These are phyloP conservation scores for Camarhynchus parvulus DNA, from an alignment of 2,113 vertebrate genomes.

Conservation along the genomic window DNA sequence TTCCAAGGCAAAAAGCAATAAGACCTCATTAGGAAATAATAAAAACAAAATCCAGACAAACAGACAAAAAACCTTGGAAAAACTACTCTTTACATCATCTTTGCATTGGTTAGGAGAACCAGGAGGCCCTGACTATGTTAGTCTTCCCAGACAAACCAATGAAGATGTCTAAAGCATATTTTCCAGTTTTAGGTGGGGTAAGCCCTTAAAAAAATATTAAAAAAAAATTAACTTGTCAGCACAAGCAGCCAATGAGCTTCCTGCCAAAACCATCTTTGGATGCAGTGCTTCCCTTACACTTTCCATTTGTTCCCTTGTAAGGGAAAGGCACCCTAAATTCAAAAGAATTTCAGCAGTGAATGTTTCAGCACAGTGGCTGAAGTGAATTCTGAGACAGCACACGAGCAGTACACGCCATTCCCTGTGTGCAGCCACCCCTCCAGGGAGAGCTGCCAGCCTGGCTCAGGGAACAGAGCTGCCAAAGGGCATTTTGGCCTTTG, in stretches of 20 bases:
- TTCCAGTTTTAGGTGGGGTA: background rate
- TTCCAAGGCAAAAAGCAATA: background rate
- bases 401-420: background rate
- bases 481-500: background rate
- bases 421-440: background rate
- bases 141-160: background rate
- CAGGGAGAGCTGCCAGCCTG: background rate
- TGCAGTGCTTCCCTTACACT: background rate
- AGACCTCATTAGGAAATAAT: background rate
- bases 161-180: background rate
- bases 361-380: background rate
- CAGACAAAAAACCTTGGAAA: background rate
- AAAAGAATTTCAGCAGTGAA: background rate
- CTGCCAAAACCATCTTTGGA: background rate
- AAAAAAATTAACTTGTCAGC: background rate
- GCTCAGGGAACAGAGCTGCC: background rate
- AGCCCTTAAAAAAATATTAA: background rate
- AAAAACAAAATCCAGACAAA: background rate
- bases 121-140: background rate
- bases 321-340: slow-evolving; percentile 16
- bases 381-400: background rate
- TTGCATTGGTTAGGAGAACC: background rate
- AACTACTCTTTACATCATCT: background rate
- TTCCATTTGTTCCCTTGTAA: slow-evolving; percentile 28
- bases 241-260: background rate